Percentiles rank a stretch among this genome's conserved stretches.
These are phyloP conservation scores for Babylonia areolata DNA, from an alignment of 1,140 invertebrate species.

Conservation along the genomic window DNA sequence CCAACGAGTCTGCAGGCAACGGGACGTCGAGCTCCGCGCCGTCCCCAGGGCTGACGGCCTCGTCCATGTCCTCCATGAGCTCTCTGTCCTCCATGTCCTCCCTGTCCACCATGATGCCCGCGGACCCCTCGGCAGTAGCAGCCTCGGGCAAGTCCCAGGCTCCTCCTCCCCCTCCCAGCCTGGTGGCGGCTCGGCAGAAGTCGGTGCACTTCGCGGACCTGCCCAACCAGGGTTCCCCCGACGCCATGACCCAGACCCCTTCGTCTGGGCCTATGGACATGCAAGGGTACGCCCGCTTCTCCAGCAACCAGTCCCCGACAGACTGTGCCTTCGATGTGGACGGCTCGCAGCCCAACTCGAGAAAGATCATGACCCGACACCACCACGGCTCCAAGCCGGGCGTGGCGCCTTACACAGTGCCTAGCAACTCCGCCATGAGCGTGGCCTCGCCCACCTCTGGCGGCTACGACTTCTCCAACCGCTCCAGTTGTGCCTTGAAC, in stretches of 20 bases:
- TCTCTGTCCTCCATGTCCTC: conserved; percentile 54
- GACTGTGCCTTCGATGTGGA: conserved; percentile 43
- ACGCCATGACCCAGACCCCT: conserved; percentile 40
- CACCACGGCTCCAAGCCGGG: conserved; percentile 64
- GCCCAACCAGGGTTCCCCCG: conserved; percentile 40
- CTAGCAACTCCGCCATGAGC: conserved; percentile 56
- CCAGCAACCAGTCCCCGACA: conserved; percentile 42
- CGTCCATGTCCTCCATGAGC: conserved; percentile 47
- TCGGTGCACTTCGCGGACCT: conserved; percentile 67
- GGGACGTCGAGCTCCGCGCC: conserved; percentile 62
- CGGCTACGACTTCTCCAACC: conserved; percentile 45
- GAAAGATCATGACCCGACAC: conserved; percentile 56
- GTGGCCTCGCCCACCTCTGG: conserved; percentile 17
- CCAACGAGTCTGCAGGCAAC: conserved; percentile 63
- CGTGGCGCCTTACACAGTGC: conserved; percentile 71
- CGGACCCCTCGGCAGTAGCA: conserved; percentile 44
- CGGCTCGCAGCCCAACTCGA: conserved; percentile 32
- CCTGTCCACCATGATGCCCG: conserved; percentile 58
- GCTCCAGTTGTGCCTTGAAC: conserved; percentile 48
- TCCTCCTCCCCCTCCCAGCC: background rate
- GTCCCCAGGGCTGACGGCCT: conserved; percentile 44
- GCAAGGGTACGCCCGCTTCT: conserved; percentile 38
- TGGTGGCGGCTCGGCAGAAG: conserved; percentile 50
- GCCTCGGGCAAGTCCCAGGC: conserved; percentile 24
- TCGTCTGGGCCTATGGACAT: conserved; percentile 29